phyloP scores from a whole-genome alignment of 2,888 invertebrate genomes.

The Bombylius discolor region DNA sequence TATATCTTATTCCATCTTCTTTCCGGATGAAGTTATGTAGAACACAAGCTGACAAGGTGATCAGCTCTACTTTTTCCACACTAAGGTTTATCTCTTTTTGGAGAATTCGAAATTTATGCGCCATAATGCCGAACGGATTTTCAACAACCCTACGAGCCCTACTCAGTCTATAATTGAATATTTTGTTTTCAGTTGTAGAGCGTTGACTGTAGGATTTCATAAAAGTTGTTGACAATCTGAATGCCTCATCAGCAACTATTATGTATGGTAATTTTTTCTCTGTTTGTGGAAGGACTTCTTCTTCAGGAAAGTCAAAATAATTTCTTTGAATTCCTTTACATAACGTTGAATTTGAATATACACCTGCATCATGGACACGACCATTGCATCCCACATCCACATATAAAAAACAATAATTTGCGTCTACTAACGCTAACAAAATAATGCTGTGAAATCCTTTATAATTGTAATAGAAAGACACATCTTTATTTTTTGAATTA shows the following conservation, averaged over 20 bases:
- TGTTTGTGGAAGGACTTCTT: too few relatives aligned
- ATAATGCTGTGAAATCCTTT: conserved; percentile 1
- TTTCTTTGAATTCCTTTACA: neutral
- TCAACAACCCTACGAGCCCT: neutral
- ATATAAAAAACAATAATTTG: too few relatives aligned
- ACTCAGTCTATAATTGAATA: neutral
- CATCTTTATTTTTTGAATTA: neutral
- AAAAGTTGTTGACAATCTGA: conserved; percentile 6
- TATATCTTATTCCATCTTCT: neutral
- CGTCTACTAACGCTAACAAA: conserved; percentile 17
- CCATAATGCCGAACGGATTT: neutral
- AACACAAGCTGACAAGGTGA: neutral
- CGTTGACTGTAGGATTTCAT: conserved; percentile 10
- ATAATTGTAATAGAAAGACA: neutral
- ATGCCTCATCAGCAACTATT: conserved; percentile 13
- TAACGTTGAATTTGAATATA: neutral
- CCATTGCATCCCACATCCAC: conserved; percentile 17
- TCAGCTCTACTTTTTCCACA: neutral
- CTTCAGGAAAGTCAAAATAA: conserved; percentile 1
- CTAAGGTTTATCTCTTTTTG: conserved; percentile 1
- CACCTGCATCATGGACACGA: conserved; percentile 11
- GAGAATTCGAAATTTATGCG: neutral
- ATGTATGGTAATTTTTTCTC: conserved; percentile 3
- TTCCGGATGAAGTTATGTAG: neutral
- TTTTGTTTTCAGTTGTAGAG: neutral